These are phyloP conservation scores for Ranitomeya imitator DNA, from an alignment of 2,113 vertebrate species.

Conservation along the genomic window DNA sequence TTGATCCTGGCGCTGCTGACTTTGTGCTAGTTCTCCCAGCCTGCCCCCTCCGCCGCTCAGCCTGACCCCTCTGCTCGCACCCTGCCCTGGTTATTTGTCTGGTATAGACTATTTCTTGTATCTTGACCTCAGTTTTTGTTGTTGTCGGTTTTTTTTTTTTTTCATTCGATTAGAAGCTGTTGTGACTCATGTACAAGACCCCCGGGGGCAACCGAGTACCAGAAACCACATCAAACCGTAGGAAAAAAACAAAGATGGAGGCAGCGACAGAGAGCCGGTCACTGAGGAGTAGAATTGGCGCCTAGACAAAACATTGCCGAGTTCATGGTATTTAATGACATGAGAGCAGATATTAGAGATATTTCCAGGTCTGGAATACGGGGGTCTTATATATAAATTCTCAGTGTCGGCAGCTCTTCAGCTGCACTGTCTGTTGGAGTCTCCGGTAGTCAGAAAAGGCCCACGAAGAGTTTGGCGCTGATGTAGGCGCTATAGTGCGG, in stretches of 20 bases:
- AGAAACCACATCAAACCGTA: constrained; percentile 1
- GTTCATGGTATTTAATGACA: not conserved
- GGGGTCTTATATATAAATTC: too few relatives aligned
- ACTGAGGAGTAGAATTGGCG: not conserved
- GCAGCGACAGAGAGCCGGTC: not conserved
- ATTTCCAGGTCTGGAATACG: not conserved
- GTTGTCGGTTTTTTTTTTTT: not conserved
- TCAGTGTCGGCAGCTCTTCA: too few relatives aligned
- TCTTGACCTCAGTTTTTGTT: not conserved
- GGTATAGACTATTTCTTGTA: not conserved
- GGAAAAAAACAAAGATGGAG: not conserved
- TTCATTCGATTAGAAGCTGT: not conserved
- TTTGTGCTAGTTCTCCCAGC: not conserved
- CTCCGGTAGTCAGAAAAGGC: too few relatives aligned
- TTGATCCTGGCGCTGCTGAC: not conserved
- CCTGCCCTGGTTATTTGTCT: not conserved
- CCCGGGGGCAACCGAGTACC: not conserved
- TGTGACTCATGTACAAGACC: not conserved
- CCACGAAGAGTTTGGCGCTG: too few relatives aligned
- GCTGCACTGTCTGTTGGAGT: too few relatives aligned
- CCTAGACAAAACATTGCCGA: not conserved
- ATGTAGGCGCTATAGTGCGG: too few relatives aligned
- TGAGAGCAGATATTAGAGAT: not conserved
- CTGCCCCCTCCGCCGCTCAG: too few relatives aligned
- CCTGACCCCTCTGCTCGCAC: not conserved